Percentiles rank a stretch among this genome's conserved stretches.
Evolutionary conservation across 2,113 vertebrate species (phyloP).

Genomic region (Uria aalge): DNA sequence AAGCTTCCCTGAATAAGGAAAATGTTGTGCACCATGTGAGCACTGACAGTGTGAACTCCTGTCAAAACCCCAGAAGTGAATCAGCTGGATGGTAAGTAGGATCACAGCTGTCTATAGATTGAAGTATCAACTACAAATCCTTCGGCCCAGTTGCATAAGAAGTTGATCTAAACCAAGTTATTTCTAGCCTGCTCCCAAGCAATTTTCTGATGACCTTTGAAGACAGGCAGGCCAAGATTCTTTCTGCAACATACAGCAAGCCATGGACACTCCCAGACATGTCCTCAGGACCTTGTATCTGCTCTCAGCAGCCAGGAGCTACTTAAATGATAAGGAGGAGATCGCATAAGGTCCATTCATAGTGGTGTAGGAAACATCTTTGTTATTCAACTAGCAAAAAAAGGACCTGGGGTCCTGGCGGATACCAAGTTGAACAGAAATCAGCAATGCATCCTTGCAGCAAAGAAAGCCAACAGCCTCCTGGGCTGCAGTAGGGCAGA

Average conservation of each 20-base stretch:
- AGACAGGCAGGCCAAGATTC: not conserved
- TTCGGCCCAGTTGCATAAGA: not conserved
- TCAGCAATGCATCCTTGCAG: not conserved
- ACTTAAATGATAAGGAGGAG: not conserved
- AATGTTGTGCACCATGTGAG: not conserved
- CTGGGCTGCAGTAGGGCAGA: not conserved
- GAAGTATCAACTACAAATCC: not conserved
- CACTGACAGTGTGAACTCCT: not conserved
- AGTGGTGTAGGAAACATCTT: not conserved
- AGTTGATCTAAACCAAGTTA: not conserved
- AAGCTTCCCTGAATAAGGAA: not conserved
- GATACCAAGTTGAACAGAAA: not conserved
- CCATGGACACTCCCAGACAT: not conserved
- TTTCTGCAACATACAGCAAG: not conserved
- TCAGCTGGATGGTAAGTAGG: not conserved
- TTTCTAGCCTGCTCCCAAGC: not conserved
- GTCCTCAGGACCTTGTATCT: not conserved
- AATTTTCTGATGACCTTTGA: not conserved
- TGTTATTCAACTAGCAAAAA: not conserved
- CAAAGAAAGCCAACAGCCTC: not conserved
- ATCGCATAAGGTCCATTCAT: not conserved
- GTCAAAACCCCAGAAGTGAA: not conserved
- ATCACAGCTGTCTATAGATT: constrained; percentile 3
- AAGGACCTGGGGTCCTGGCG: not conserved
- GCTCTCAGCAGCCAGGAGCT: not conserved